phyloP scores from a whole-genome alignment of 2,113 vertebrate genomes.

The Reinhardtius hippoglossoides region DNA sequence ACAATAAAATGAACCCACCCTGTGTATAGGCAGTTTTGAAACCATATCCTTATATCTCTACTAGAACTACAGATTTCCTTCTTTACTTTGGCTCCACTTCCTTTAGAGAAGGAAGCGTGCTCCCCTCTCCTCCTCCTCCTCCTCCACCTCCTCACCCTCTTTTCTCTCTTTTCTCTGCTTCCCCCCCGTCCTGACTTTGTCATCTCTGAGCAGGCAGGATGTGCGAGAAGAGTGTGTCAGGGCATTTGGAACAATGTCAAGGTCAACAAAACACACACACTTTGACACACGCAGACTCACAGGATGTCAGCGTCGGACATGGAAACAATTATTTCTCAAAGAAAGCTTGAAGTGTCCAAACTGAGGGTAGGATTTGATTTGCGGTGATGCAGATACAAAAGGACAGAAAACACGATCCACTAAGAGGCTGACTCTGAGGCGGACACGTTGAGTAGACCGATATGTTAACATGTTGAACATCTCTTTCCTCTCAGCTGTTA shows the following conservation, averaged over 20 bases:
- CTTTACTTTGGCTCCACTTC: constrained; percentile 60
- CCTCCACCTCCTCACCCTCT: background rate
- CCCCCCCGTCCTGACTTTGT: constrained; percentile 24
- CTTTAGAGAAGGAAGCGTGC: constrained; percentile 55
- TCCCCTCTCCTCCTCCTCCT: background rate
- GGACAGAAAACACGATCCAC: background rate
- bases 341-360: constrained; percentile 25
- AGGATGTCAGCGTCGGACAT: constrained; percentile 47
- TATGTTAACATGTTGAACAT: constrained; percentile 45
- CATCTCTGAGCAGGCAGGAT: constrained; percentile 66
- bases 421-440: too few relatives aligned
- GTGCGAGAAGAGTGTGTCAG: constrained; percentile 69
- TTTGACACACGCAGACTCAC: constrained; percentile 1
- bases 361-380: background rate
- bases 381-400: background rate
- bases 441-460: constrained; percentile 3
- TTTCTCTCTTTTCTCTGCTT: constrained; percentile 35
- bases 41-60: constrained; percentile 18
- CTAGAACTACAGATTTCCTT: constrained; percentile 41
- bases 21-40: background rate
- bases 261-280: constrained; percentile 55
- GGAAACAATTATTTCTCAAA: constrained; percentile 39
- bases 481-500: constrained; percentile 73
- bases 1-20: constrained; percentile 4
- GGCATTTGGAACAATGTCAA: constrained; percentile 66